Conservation (phyloP, 2,888 invertebrate genomes). For the Gymnosoma rotundatum region DNA sequence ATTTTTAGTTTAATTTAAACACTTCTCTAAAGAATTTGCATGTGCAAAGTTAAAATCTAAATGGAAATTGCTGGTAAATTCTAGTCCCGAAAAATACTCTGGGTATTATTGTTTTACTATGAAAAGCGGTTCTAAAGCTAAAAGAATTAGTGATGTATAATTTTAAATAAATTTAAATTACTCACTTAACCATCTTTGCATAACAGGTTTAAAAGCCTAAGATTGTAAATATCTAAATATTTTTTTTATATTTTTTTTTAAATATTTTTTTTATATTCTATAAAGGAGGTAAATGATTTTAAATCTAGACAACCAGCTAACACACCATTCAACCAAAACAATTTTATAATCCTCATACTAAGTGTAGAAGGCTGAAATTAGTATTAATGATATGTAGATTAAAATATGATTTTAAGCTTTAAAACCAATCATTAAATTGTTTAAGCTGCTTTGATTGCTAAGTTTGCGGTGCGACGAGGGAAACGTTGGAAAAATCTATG, state of each 20-base stretch:
- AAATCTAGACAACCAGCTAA: constrained; percentile 7
- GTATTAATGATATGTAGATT: constrained; percentile 70
- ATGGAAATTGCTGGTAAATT: too few relatives aligned
- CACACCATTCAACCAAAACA: constrained; percentile 3
- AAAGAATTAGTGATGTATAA: too few relatives aligned
- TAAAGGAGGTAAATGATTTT: constrained; percentile 65
- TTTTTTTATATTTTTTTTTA: neutral
- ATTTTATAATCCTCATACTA: constrained; percentile 11
- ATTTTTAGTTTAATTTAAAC: too few relatives aligned
- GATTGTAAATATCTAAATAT: neutral
- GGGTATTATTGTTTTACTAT: too few relatives aligned
- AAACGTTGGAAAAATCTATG: neutral
- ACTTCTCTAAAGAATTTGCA: too few relatives aligned
- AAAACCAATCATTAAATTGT: constrained; percentile 67
- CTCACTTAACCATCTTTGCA: neutral
- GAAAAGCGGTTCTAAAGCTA: too few relatives aligned
- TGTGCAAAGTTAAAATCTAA: too few relatives aligned
- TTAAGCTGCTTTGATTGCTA: constrained; percentile 59
- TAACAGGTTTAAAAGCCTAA: neutral
- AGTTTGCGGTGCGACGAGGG: constrained; percentile 13
- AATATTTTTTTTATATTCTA: neutral
- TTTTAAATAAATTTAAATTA: too few relatives aligned
- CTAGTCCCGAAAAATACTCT: too few relatives aligned
- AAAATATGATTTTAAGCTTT: constrained; percentile 65
- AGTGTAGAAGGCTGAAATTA: constrained; percentile 61